Evolutionary conservation across 1,140 invertebrate genomes (phyloP).

Genomic region (Rhysida immarginata): DNA sequence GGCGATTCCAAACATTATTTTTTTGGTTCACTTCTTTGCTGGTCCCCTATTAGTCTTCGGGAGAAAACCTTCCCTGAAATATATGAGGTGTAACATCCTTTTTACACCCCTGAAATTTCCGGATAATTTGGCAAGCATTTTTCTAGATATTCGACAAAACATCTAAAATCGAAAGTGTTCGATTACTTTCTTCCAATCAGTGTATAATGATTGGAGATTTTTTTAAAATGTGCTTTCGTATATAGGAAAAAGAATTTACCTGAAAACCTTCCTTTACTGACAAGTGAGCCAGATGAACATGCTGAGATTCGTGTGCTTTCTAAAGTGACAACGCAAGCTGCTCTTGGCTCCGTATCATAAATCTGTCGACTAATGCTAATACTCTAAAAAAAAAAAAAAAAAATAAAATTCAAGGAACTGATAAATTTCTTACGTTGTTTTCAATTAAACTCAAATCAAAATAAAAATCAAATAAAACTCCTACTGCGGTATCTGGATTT

Average conservation of each 20-base stretch:
- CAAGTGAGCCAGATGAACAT: slow-evolving; percentile 61
- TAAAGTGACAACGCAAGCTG: slow-evolving; percentile 82
- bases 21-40: too few relatives aligned
- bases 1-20: too few relatives aligned
- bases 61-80: too few relatives aligned
- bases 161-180: too few relatives aligned
- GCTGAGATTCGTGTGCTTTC: slow-evolving; percentile 87
- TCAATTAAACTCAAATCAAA: neutral
- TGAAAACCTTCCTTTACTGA: slow-evolving; percentile 51
- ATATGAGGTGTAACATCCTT: too few relatives aligned
- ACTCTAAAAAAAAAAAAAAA: slow-evolving; percentile 1
- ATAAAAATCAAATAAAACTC: neutral
- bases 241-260: slow-evolving; percentile 21
- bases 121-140: too few relatives aligned
- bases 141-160: too few relatives aligned
- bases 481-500: slow-evolving; percentile 52
- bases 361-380: slow-evolving; percentile 6
- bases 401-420: neutral
- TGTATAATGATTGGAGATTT: too few relatives aligned
- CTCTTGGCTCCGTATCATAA: slow-evolving; percentile 57
- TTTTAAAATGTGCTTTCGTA: too few relatives aligned
- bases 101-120: too few relatives aligned
- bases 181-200: too few relatives aligned
- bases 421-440: neutral
- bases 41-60: too few relatives aligned